Evolutionary conservation across 1,140 invertebrate genomes (phyloP).

Genomic region (Dufourea novaeangliae): DNA sequence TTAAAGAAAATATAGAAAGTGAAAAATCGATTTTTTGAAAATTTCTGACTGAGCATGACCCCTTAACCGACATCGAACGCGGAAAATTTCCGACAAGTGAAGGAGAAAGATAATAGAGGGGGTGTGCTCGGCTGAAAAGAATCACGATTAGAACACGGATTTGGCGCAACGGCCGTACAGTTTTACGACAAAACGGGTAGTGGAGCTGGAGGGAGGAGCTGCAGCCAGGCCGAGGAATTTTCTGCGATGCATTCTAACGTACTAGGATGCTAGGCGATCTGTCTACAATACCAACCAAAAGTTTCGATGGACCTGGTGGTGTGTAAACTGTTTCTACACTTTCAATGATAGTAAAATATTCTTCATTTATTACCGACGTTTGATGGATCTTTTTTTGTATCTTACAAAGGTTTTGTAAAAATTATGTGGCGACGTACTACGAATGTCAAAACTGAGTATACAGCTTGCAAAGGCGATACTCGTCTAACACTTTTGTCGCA

Average conservation of each 20-base stretch:
- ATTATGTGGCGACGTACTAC: too few species aligned
- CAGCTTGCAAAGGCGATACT: too few species aligned
- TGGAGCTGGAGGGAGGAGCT: constrained; percentile 36
- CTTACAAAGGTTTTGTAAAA: too few species aligned
- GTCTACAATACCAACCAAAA: not conserved
- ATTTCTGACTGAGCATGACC: too few species aligned
- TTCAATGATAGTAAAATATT: too few species aligned
- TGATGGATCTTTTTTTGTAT: too few species aligned
- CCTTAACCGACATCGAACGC: not conserved
- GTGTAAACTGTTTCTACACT: too few species aligned
- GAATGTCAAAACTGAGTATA: too few species aligned
- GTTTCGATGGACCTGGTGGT: not conserved
- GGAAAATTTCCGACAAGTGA: not conserved
- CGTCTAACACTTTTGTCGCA: too few species aligned
- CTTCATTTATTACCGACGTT: too few species aligned
- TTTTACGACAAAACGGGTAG: constrained; percentile 39
- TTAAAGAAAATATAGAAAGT: too few species aligned
- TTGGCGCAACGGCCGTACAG: constrained; percentile 18
- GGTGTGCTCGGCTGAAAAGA: constrained; percentile 46
- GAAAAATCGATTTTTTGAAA: too few species aligned
- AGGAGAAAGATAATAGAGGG: constrained; percentile 2
- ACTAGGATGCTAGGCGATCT: constrained; percentile 30
- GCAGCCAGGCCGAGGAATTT: constrained; percentile 46
- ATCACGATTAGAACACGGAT: constrained; percentile 59
- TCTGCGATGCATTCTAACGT: constrained; percentile 53